Conservation (phyloP, 2,113 vertebrate genomes). For the Pampusana beccarii region DNA sequence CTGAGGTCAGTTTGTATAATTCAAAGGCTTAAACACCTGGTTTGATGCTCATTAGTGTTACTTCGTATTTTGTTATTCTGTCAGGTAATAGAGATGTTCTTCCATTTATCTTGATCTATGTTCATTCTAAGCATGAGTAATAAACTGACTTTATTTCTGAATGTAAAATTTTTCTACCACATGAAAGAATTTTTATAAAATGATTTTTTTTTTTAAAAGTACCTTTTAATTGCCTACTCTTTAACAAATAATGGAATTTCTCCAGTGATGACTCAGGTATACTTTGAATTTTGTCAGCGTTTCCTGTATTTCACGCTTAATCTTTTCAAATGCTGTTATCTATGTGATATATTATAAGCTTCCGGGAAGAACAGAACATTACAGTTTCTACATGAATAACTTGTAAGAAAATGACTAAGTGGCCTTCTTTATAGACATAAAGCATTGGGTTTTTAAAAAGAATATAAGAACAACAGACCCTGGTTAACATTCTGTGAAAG, state of each 20-base stretch:
- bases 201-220: neutral
- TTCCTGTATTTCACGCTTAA: conserved; percentile 30
- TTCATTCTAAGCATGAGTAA: neutral
- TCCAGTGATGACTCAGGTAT: neutral
- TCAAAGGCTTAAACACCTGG: neutral
- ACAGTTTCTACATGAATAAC: conserved; percentile 48
- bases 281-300: neutral
- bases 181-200: neutral
- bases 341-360: conserved; percentile 55
- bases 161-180: neutral
- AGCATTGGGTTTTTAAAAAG: conserved; percentile 38
- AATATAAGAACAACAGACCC: neutral
- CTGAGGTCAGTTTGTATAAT: neutral
- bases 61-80: neutral
- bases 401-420: conserved; percentile 68
- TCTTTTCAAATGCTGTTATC: conserved; percentile 37
- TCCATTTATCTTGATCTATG: neutral
- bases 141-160: conserved; percentile 8
- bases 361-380: conserved; percentile 30
- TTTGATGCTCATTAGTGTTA: neutral
- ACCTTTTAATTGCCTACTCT: neutral
- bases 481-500: conserved; percentile 67
- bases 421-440: conserved; percentile 67
- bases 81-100: neutral
- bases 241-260: conserved; percentile 38